These are phyloP conservation scores for Caloenas nicobarica DNA, from an alignment of 2,113 vertebrate species.

Conservation along the genomic window DNA sequence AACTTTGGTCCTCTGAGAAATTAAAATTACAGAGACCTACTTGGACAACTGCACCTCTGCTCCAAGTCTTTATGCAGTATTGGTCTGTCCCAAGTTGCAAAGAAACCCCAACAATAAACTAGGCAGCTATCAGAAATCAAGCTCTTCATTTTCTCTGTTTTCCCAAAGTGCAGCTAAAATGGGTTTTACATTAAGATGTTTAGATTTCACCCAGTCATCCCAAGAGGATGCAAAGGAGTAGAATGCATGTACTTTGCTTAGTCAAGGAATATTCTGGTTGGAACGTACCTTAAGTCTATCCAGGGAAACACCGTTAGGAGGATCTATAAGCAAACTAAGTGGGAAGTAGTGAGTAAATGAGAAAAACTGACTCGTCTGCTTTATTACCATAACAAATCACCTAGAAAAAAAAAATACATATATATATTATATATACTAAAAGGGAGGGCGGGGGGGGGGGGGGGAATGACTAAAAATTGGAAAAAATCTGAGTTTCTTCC, in stretches of 20 bases:
- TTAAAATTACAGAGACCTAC: not conserved
- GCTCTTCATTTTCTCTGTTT: not conserved
- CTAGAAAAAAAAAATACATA: not conserved
- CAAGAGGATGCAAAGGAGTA: not conserved
- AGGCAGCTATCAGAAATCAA: not conserved
- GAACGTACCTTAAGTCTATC: not conserved
- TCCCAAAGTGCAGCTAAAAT: not conserved
- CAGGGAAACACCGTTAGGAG: not conserved
- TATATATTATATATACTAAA: too few relatives aligned
- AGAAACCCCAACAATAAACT: not conserved
- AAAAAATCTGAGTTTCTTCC: not conserved
- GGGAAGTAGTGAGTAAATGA: not conserved
- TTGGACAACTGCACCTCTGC: not conserved
- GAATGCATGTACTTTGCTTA: not conserved
- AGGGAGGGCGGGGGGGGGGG: fast-evolving
- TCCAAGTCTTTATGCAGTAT: not conserved
- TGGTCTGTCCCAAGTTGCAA: not conserved
- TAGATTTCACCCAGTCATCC: not conserved
- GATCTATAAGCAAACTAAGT: not conserved
- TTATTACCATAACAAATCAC: not conserved
- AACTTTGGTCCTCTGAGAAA: not conserved
- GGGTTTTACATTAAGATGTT: not conserved
- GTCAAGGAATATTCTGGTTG: not conserved
- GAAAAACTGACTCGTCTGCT: not conserved
- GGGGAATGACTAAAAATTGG: not conserved